Evolutionary conservation across 2,113 vertebrate species (phyloP), one percentile per base, ranked within the genome.

Genomic region (Pomatostomus ruficeps): DNA sequence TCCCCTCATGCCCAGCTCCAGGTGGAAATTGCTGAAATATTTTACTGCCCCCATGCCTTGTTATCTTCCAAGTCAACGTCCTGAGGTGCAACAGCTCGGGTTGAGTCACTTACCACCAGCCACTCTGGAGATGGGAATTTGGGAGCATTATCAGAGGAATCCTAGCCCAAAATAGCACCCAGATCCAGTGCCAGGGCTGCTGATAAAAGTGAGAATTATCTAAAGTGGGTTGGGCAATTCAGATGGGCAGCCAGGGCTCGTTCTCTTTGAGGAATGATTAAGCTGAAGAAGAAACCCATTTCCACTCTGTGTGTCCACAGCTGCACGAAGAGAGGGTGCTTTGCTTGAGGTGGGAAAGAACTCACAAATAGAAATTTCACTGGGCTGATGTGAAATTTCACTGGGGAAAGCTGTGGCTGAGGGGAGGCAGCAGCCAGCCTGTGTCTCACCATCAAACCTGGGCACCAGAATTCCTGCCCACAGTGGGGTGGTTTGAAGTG

Each of bases 1-100:
- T 35, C 58, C 71, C 40, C 58, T 68, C 8, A 0, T 22, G 38
- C 10, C 24, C 19, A 11, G 6, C 38, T 79, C 38, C 51, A 28
- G 29, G 51, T 57, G 62, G 51, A 88, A 65, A 76, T n/a, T 72
- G 33, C 68, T 88, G 49, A 49, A 79, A 28, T 10, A 9, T 4
- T 23, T n/a, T 38, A 36, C 25, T 61, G 29, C 8, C 48, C 8
- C 63, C 48, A 38, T 6, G 1, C 5, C 5, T 22, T 0, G 0
- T 70, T 76, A 55, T 58, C 88, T 83, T 35, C 43, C 45, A 36
- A 38, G 79, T 77, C 92, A 84, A 59, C 0, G 68, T 51, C 75
- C 92, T 63, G 43, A 70, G 40, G 68, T 25, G 29, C 68, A 93
- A 7, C 42, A 45, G 1, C 57, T 62, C 0, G 19, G 38, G 16